Evolutionary conservation across 2,888 invertebrate genomes (phyloP), one percentile per base, ranked within the genome.

Genomic region (Caenorhabditis doughertyi): DNA sequence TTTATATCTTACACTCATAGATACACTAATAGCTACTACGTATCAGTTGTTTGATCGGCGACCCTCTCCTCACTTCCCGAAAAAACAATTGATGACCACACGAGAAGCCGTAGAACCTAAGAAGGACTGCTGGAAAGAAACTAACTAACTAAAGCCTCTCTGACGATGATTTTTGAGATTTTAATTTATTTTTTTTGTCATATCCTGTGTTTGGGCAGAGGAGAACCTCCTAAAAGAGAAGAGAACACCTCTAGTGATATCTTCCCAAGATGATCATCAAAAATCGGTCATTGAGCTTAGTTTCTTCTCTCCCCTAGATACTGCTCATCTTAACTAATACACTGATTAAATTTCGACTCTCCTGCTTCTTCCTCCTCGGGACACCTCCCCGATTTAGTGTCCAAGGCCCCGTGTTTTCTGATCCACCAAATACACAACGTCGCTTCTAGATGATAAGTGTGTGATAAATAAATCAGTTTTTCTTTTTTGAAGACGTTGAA

Each of bases 131-230:
- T n/a, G n/a, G n/a, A n/a, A n/a, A n/a, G n/a, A n/a, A n/a, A n/a
- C n/a, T n/a, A n/a, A n/a, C n/a, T n/a, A n/a, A n/a, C n/a, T n/a
- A n/a, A n/a, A n/a, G n/a, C 32, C 9, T 9, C 32, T 32, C 32
- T 76, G 76, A 76, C 76, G 68, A 49, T 76, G 76, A 68, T 76
- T 68, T 68, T 76, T 76, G 76, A 76, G 76, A 76, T 67, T 67
- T 68, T 51, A 49, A 49, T n/a, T 11, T 39, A 35, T 13, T 58
- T 27, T 16, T n/a, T 29, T 39, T 27, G 16, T n/a, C 23, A 44
- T 27, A 25, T 25, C 23, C 18, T 3, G 3, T 9, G 2, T 16
- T 21, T 23, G 62, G 42, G 27, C 16, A 18, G 25, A 47, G 4
- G 27, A 32, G 9, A 32, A 32, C 16, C 4, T 47, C 44, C 44